These are phyloP conservation scores for Amiota communis DNA, from an alignment of 2,888 invertebrate genomes.

Conservation along the genomic window DNA sequence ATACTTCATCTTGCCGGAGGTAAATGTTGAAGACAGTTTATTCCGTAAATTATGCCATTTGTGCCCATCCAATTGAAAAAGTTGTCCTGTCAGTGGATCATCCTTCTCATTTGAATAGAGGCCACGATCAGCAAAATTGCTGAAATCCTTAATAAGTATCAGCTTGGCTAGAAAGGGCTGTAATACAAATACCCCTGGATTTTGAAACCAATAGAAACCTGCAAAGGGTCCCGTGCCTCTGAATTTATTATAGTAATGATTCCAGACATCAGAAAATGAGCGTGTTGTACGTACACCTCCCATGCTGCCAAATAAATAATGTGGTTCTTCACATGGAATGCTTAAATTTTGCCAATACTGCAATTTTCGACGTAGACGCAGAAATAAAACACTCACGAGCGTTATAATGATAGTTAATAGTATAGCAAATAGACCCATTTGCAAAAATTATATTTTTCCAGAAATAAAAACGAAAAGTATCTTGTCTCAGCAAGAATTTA, in stretches of 20 bases:
- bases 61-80: slow-evolving; percentile 70
- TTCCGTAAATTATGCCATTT: slow-evolving; percentile 70
- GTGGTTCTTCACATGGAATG: not conserved
- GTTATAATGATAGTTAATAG: not conserved
- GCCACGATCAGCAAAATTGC: slow-evolving; percentile 67
- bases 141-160: slow-evolving; percentile 67
- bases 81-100: slow-evolving; percentile 70
- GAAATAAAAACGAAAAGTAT: no score
- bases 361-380: not conserved
- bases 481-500: no score
- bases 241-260: slow-evolving; percentile 52
- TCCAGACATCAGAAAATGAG: not conserved
- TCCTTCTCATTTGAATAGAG: slow-evolving; percentile 62
- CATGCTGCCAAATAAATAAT: not conserved
- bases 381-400: not conserved
- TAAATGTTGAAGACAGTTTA: slow-evolving; percentile 68
- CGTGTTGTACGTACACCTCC: not conserved
- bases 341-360: slow-evolving; percentile 5
- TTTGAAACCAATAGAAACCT: slow-evolving; percentile 62
- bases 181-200: slow-evolving; percentile 51
- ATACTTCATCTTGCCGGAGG: slow-evolving; percentile 68
- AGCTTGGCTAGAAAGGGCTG: slow-evolving; percentile 65
- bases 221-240: slow-evolving; percentile 62
- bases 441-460: no score
- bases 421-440: not conserved